Evolutionary conservation across 2,888 invertebrate species (phyloP).

Genomic region (Hypercompe scribonia): DNA sequence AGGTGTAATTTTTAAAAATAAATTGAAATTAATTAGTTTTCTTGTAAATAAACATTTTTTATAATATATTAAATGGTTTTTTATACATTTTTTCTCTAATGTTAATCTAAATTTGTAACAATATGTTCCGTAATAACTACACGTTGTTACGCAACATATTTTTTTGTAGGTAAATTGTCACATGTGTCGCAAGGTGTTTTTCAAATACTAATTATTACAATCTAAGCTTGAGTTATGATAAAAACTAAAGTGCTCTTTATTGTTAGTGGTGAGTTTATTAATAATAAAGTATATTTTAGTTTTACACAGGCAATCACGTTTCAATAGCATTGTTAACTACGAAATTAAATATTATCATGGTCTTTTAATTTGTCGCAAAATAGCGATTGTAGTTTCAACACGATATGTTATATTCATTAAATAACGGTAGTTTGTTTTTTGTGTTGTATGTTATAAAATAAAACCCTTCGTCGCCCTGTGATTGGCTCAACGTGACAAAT

Average conservation of each 20-base stretch:
- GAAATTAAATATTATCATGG: background rate
- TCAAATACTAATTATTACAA: background rate
- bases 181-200: background rate
- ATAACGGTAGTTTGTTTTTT: background rate
- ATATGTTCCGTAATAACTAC: background rate
- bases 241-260: conserved; percentile 1
- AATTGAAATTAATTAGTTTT: no score
- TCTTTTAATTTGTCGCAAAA: background rate
- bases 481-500: background rate
- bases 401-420: background rate
- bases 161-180: background rate
- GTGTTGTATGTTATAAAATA: background rate
- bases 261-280: background rate
- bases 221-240: background rate
- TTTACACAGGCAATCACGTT: background rate
- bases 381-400: background rate
- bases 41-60: no score
- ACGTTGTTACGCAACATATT: background rate
- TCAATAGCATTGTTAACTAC: background rate
- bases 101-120: no score
- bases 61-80: no score
- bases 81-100: no score
- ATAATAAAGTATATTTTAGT: background rate
- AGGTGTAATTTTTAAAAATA: no score
- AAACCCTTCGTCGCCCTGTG: background rate